Conservation (phyloP, 2,113 vertebrate species). For the Apteryx mantelli region DNA sequence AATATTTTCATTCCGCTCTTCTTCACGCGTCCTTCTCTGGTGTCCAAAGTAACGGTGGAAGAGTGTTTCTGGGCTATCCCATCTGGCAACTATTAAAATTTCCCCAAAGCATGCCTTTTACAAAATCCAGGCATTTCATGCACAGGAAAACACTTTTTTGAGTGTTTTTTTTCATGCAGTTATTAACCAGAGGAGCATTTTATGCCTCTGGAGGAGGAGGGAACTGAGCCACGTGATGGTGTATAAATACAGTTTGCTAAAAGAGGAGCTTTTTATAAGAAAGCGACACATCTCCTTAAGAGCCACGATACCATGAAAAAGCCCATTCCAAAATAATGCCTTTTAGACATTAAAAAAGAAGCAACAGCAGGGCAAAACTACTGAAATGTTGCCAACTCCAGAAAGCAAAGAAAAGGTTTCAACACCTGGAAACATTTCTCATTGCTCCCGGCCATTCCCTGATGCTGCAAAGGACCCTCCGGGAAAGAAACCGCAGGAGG, state of each 20-base stretch:
- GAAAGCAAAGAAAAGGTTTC: background rate
- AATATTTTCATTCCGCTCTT: background rate
- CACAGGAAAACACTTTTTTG: background rate
- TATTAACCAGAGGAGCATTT: background rate
- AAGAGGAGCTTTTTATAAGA: background rate
- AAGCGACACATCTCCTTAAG: background rate
- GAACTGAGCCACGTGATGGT: background rate
- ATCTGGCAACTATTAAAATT: background rate
- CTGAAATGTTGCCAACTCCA: background rate
- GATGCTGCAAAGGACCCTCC: no score
- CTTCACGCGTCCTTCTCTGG: background rate
- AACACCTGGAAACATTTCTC: background rate
- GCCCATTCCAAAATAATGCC: background rate
- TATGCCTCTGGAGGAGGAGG: background rate
- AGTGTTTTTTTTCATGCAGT: background rate
- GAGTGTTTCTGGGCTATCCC: background rate
- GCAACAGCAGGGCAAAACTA: background rate
- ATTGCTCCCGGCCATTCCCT: background rate
- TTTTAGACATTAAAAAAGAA: background rate
- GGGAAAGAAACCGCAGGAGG: no score
- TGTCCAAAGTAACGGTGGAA: background rate
- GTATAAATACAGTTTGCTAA: background rate
- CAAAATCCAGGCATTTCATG: background rate
- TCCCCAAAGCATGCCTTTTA: background rate
- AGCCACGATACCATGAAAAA: background rate